Base-by-base conservation (phyloP, 2,113 vertebrate species). In the Tenebrosternarchus preto region DNA sequence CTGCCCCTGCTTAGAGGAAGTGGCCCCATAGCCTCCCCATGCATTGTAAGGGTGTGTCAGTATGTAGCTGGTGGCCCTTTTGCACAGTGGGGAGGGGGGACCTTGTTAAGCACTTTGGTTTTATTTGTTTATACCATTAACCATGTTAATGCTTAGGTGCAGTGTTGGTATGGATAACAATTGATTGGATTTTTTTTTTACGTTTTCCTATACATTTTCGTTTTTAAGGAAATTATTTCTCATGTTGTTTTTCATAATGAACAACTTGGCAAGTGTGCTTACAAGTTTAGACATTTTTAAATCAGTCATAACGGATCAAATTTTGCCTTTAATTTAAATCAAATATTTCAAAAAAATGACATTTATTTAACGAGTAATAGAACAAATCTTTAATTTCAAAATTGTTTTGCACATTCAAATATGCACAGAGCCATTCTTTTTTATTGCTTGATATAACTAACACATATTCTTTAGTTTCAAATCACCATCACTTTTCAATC, bases 341-440 rank as follows among this genome's bases (percentile, higher is more conserved):
- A 64, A 63, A 5, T 39, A 69, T 66, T 57, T 71, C 61, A 68
- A 74, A 25, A 27, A n/a, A n/a, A n/a, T n/a, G n/a, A n/a, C 29
- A 50, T 61, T 50, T 61, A 25, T 36, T 64, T 76, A 2, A 25
- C 39, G 29, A 55, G 50, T 46, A 33, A 33, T 39, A 33, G 36
- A 59, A 33, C 20, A 69, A 73, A n/a, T 27, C 15, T 29, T 57
- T 43, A 31, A 43, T 46, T 20, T 46, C 67, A 0, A 16, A 22
- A 66, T 24, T 56, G 22, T 24, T 71, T 77, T 77, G 56, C 73
- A 76, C 67, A 63, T 60, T 43, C 2, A 25, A 11, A 67, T 24
- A 73, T 78, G 76, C 76, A 78, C 70, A 78, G 39, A 8, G 43
- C 31, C 5, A 17, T 27, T 77, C 76, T 50, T 0, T 50, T 15